Conservation (phyloP, 1,140 invertebrate genomes). For the Eriosoma lanigerum region DNA sequence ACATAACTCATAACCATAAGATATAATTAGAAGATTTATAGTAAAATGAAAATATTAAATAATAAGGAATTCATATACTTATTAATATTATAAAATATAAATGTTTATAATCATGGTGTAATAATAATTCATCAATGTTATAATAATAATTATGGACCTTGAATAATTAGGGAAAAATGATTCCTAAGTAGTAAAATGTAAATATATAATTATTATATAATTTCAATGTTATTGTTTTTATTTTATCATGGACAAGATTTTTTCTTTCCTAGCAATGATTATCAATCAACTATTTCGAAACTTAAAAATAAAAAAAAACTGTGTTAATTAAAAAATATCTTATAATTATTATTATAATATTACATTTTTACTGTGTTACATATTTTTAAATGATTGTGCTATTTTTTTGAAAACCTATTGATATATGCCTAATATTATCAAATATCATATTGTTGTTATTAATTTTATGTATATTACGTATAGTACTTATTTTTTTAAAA, state of each 20-base stretch:
- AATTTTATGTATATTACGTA: too few relatives aligned
- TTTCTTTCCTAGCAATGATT: too few relatives aligned
- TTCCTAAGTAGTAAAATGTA: too few relatives aligned
- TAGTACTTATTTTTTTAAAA: background rate
- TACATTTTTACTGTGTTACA: background rate
- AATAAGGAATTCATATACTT: background rate
- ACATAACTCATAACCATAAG: too few relatives aligned
- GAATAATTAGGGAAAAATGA: background rate
- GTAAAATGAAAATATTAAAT: background rate
- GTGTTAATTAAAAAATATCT: too few relatives aligned
- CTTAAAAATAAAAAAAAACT: too few relatives aligned
- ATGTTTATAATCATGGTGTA: too few relatives aligned
- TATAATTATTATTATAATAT: too few relatives aligned
- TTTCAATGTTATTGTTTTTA: background rate
- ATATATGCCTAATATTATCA: background rate
- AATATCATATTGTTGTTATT: background rate
- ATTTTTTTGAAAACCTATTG: background rate
- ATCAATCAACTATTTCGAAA: too few relatives aligned
- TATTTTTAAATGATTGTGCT: background rate
- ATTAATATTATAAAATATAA: background rate
- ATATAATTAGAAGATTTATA: background rate
- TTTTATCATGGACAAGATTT: too few relatives aligned
- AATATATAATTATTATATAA: too few relatives aligned
- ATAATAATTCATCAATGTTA: background rate
- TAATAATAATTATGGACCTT: slow-evolving; percentile 8